Percentiles rank a stretch among this genome's conserved stretches.
Evolutionary conservation across 2,797 vertebrate genomes (phyloP).

Genomic region (Gymnoscopelus microlampas): DNA sequence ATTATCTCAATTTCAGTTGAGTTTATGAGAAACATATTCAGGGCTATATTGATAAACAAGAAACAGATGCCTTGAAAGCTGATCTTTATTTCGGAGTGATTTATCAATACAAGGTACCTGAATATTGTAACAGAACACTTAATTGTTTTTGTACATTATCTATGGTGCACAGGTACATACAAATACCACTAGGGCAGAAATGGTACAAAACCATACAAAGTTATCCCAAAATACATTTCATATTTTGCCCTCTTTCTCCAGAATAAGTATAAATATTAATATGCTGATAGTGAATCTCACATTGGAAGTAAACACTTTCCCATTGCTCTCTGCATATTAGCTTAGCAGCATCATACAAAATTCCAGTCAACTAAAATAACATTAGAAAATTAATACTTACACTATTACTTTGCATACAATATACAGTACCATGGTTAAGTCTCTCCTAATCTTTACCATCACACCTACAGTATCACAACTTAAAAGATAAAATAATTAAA

Average conservation of each 20-base stretch:
- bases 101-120: slow-evolving; percentile 39
- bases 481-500: not conserved
- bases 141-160: slow-evolving; percentile 28
- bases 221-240: slow-evolving; percentile 66
- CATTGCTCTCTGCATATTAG: slow-evolving; percentile 13
- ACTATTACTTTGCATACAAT: slow-evolving; percentile 1
- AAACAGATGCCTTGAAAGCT: slow-evolving; percentile 45
- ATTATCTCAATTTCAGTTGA: not conserved
- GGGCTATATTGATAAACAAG: slow-evolving; percentile 44
- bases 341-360: slow-evolving; percentile 1
- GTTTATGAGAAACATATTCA: not conserved
- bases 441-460: slow-evolving; percentile 4
- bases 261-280: slow-evolving; percentile 25
- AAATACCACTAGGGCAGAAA: slow-evolving; percentile 19
- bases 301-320: not conserved
- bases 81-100: slow-evolving; percentile 65
- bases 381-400: not conserved
- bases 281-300: not conserved
- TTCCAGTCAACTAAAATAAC: not conserved
- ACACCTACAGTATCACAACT: not conserved
- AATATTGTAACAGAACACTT: slow-evolving; percentile 47
- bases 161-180: slow-evolving; percentile 29
- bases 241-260: slow-evolving; percentile 8
- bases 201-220: slow-evolving; percentile 38
- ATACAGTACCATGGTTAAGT: not conserved